Conservation (phyloP, 2,113 vertebrate genomes). For the Procavia capensis region DNA sequence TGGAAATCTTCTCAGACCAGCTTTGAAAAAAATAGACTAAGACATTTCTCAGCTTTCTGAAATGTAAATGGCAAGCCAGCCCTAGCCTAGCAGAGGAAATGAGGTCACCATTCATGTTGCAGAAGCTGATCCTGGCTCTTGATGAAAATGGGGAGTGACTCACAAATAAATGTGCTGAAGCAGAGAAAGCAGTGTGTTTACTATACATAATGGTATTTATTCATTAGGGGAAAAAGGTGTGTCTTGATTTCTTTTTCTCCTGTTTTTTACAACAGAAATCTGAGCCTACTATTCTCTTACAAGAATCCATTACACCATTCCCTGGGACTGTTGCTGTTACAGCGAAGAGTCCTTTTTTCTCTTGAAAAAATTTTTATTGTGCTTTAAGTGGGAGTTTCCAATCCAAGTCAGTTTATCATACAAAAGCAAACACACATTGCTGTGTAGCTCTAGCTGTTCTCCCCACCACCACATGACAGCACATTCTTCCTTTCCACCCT, state of each 20-base stretch:
- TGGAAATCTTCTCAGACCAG: slow-evolving; percentile 46
- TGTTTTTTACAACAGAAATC: neutral
- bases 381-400: too few species aligned
- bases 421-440: too few species aligned
- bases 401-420: too few species aligned
- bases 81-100: slow-evolving; percentile 10
- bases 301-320: neutral
- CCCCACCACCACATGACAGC: too few species aligned
- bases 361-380: too few species aligned
- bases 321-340: neutral
- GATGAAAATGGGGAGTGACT: slow-evolving; percentile 15
- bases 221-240: neutral
- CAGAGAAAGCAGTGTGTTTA: neutral
- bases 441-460: too few species aligned
- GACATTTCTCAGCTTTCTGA: neutral
- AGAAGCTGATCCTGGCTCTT: neutral
- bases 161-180: neutral
- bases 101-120: slow-evolving; percentile 39
- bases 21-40: neutral
- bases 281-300: slow-evolving; percentile 6
- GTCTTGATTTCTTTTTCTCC: neutral
- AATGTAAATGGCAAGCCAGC: neutral
- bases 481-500: too few species aligned
- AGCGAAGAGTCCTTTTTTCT: too few species aligned
- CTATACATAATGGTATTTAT: neutral